phyloP scores from a whole-genome alignment of 2,797 vertebrate species.

The Macrochelys suwanniensis region DNA sequence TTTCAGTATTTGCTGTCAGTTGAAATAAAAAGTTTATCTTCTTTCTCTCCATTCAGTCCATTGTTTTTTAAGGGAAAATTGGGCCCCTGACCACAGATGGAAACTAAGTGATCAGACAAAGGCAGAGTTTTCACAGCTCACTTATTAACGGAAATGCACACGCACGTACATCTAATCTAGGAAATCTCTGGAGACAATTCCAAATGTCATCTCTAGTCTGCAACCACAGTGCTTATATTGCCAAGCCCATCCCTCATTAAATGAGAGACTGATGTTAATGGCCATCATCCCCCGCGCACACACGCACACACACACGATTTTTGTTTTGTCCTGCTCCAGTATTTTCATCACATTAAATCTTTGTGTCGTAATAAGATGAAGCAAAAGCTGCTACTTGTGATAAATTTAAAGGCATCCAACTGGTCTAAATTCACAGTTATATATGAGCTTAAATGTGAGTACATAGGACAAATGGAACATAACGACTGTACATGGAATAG shows the following conservation, averaged over 20 bases:
- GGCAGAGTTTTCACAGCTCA: background rate
- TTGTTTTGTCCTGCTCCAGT: background rate
- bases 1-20: background rate
- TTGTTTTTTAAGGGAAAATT: background rate
- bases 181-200: background rate
- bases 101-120: background rate
- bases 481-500: background rate
- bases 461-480: background rate
- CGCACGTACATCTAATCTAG: background rate
- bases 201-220: background rate
- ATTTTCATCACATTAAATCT: background rate
- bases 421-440: conserved; percentile 1
- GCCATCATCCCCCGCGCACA: background rate
- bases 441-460: conserved; percentile 37
- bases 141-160: background rate
- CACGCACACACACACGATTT: no score
- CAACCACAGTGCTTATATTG: background rate
- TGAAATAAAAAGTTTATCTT: background rate
- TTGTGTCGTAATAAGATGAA: background rate
- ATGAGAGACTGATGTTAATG: background rate
- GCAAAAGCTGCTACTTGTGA: conserved; percentile 1
- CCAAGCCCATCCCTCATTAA: background rate
- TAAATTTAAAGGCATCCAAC: background rate
- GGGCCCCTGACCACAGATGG: background rate
- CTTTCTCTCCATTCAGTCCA: background rate